Percentiles rank a stretch among this genome's conserved stretches.
Evolutionary conservation across 2,113 vertebrate species (phyloP).

Genomic region (Odontesthes bonariensis): DNA sequence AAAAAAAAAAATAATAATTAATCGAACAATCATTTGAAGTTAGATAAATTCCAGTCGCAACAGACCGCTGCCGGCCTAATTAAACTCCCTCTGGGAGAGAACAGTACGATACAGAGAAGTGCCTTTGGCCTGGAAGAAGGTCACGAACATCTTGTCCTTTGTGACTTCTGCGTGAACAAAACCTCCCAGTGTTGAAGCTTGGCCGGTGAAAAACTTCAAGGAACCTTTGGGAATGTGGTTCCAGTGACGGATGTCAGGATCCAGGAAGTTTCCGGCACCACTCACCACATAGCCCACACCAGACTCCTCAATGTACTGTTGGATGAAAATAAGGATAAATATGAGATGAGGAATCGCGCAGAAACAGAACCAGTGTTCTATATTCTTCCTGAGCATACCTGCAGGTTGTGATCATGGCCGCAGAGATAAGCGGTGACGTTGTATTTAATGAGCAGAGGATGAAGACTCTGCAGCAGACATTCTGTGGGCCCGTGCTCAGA

Average conservation of each 20-base stretch:
- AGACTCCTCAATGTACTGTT: slow-evolving; percentile 86
- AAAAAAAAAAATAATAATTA: too few relatives aligned
- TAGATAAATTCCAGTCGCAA: too few relatives aligned
- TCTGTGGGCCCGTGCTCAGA: slow-evolving; percentile 90
- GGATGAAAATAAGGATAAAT: background rate
- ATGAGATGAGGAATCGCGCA: background rate
- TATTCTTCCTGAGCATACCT: slow-evolving; percentile 76
- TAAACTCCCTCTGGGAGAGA: slow-evolving; percentile 74
- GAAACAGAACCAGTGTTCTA: background rate
- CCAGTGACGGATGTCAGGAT: slow-evolving; percentile 82
- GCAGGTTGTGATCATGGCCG: slow-evolving; percentile 94
- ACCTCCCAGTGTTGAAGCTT: slow-evolving; percentile 84
- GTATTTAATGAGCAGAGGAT: slow-evolving; percentile 85
- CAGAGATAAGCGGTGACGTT: slow-evolving; percentile 89
- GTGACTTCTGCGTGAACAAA: slow-evolving; percentile 87
- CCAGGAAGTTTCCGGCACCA: slow-evolving; percentile 93
- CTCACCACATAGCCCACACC: slow-evolving; percentile 90
- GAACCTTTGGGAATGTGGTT: slow-evolving; percentile 84
- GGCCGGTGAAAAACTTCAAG: slow-evolving; percentile 88
- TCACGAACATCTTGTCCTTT: slow-evolving; percentile 84
- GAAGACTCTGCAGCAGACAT: slow-evolving; percentile 85
- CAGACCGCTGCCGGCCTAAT: background rate
- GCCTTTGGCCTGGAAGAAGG: slow-evolving; percentile 87
- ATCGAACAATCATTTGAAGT: too few relatives aligned
- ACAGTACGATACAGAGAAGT: slow-evolving; percentile 88